phyloP scores from a whole-genome alignment of 2,797 vertebrate genomes.

The Pitangus sulphuratus region DNA sequence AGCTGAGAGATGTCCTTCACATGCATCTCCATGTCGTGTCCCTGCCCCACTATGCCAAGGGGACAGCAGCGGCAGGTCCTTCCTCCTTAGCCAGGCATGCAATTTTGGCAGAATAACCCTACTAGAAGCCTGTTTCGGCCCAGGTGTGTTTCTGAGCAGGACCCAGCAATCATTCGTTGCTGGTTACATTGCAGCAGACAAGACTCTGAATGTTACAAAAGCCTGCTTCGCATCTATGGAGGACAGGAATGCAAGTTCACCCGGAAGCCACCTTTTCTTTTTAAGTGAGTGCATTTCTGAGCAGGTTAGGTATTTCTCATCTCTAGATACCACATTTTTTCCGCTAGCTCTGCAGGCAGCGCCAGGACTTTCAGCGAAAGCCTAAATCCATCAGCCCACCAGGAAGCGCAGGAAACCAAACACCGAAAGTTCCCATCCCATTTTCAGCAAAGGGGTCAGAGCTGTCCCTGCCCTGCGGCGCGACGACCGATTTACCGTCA shows the following conservation, averaged over 20 bases:
- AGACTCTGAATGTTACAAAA: not conserved
- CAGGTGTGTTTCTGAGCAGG: not conserved
- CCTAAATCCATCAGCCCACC: slow-evolving; percentile 35
- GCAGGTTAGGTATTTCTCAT: slow-evolving; percentile 47
- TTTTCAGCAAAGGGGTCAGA: slow-evolving; percentile 34
- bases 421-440: slow-evolving; percentile 13
- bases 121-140: not conserved
- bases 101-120: not conserved
- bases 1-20: not conserved
- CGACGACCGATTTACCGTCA: not conserved
- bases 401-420: slow-evolving; percentile 50
- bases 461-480: not conserved
- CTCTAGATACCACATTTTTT: slow-evolving; percentile 49
- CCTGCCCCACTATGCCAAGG: accelerated
- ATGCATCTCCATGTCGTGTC: not conserved
- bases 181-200: not conserved
- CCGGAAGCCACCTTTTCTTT: slow-evolving; percentile 54
- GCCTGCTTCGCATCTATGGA: not conserved
- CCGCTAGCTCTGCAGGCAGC: slow-evolving; percentile 7
- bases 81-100: not conserved
- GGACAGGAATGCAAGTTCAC: slow-evolving; percentile 31
- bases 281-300: not conserved
- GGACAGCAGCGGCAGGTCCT: not conserved
- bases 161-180: accelerated
- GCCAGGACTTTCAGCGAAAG: slow-evolving; percentile 26